Base-by-base conservation (phyloP, 2,797 vertebrate genomes). In the Coilia nasus region DNA sequence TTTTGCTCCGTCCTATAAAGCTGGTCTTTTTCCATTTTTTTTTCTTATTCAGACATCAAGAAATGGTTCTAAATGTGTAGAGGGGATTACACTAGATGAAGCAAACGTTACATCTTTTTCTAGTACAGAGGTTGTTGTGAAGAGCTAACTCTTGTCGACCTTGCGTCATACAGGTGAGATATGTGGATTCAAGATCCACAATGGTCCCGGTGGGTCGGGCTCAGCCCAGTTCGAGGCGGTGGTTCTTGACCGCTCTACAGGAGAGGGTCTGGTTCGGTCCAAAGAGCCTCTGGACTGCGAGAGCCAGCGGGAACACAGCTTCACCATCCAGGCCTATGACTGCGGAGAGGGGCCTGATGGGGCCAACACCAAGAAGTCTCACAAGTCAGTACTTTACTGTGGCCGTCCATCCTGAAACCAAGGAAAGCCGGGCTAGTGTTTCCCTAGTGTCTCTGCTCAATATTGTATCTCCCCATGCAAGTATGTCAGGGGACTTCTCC, bases 301-400 rank as follows among this genome's bases (percentile, higher is more conserved):
- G 92, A 97, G 97, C 41, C 98, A 99, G 88, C 96, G 98, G 86
- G 98, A 99, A 82, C 98, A 99, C 94, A 99, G 97, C 28, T 99
- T 99, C 90, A 99, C 98, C 91, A 98, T 99, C 93, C 98, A 99
- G 93, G 98, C 98, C 82, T 99, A 99, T 0, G 98, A 99, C 94
- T 99, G 98, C 0, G 98, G 98, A 83, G 98, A 99, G 92, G 98
- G 98, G 62, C 96, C 98, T 0, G 98, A 99, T 0, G 98, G 97
- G 64, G 92, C 95, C 91, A 99, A 99, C 92, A 98, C 97, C 95
- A 99, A 99, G 93, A 99, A 99, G 90, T 99, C 98, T 25, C 98
- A 99, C 96, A 99, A 99, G 98, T 99, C 82, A 95, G 31, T 78
- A 25, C 60, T 64, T 23, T 23, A 10, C n/a, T 23, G 9, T 7